A percentile compares a stretch with the other conserved stretches of the same genome.
Evolutionary conservation across 64 coral and sea anemone species (phyloP).

Genomic region (Stichodactyla mertensii): DNA sequence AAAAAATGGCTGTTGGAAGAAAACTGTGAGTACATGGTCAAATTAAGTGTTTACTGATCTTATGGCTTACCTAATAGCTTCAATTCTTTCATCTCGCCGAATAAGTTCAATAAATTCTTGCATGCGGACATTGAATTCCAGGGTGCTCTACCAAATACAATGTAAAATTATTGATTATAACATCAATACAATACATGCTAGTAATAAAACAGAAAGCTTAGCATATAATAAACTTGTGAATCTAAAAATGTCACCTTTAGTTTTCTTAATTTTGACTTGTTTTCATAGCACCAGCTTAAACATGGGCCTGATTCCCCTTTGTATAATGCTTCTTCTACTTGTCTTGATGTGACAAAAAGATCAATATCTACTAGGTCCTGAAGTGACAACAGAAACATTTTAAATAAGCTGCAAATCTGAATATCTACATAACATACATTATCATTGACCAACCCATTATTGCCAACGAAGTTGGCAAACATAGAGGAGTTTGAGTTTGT

Average conservation of each 20-base stretch:
- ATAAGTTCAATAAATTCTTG: constrained; percentile 97
- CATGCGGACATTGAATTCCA: constrained; percentile 97
- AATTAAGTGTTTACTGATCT: not conserved
- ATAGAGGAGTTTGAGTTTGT: too few species aligned
- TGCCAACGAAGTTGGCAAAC: too few species aligned
- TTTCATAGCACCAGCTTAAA: constrained; percentile 96
- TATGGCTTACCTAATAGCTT: constrained; percentile 85
- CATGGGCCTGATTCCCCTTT: constrained; percentile 71
- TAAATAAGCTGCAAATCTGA: not conserved
- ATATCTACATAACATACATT: too few species aligned
- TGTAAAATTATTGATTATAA: not conserved
- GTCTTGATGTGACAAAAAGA: constrained; percentile 80
- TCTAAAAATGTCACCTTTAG: constrained; percentile 51
- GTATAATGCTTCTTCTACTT: constrained; percentile 83
- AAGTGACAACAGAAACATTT: not conserved
- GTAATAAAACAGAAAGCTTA: too few species aligned
- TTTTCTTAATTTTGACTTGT: constrained; percentile 96
- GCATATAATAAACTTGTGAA: too few species aligned
- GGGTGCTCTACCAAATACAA: constrained; percentile 75
- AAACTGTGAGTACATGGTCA: too few species aligned
- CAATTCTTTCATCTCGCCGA: constrained; percentile 72
- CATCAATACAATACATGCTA: too few species aligned
- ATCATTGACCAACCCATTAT: too few species aligned
- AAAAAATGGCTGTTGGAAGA: too few species aligned
- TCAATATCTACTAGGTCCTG: constrained; percentile 94